Conservation (phyloP, 2,113 vertebrate species). For the Maccullochella peelii region DNA sequence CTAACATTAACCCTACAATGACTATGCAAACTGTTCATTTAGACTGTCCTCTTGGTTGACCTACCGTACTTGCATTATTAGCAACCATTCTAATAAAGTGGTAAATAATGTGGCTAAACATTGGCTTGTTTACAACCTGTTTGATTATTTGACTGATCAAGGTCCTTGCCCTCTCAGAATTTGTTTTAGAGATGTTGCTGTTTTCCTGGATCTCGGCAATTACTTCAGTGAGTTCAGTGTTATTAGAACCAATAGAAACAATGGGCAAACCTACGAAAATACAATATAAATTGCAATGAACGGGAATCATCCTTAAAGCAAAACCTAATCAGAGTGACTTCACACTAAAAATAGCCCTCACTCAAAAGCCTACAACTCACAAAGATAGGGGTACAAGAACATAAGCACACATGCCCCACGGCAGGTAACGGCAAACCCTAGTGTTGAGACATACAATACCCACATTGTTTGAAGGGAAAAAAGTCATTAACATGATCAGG, state of each 20-base stretch:
- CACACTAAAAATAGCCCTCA: background rate
- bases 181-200: background rate
- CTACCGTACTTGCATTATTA: background rate
- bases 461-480: constrained; percentile 15
- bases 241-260: background rate
- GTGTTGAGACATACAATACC: constrained; percentile 31
- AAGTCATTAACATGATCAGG: constrained; percentile 22
- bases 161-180: background rate
- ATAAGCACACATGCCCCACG: background rate
- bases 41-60: background rate
- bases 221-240: background rate
- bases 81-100: background rate
- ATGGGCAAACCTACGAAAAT: background rate
- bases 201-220: background rate
- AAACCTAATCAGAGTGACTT: background rate
- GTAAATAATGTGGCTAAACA: background rate
- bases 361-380: background rate
- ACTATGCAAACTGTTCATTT: background rate
- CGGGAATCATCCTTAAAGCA: background rate
- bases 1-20: background rate
- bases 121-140: background rate
- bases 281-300: background rate
- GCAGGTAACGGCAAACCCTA: constrained; percentile 38
- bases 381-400: background rate
- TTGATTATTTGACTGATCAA: background rate